phyloP scores from a whole-genome alignment of 2,888 invertebrate species.

The Lithosia quadra region DNA sequence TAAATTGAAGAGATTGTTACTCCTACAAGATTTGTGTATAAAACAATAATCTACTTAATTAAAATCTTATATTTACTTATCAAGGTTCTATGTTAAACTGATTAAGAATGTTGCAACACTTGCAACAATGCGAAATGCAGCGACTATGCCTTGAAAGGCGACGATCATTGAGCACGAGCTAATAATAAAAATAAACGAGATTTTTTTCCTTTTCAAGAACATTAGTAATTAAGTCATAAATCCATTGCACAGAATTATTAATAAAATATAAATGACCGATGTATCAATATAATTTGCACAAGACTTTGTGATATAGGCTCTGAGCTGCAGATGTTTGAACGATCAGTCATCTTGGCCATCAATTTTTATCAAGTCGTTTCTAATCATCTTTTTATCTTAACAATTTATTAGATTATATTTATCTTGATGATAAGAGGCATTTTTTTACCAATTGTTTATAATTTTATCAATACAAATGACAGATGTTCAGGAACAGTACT shows the following conservation, averaged over 20 bases:
- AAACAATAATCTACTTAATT: no score
- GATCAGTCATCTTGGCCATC: background rate
- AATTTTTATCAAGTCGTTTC: background rate
- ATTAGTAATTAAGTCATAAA: background rate
- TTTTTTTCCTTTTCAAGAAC: background rate
- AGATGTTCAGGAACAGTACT: background rate
- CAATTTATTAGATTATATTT: conserved; percentile 2
- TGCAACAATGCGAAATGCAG: background rate
- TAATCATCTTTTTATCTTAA: background rate
- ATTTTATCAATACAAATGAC: background rate
- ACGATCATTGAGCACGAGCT: background rate
- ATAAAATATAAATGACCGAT: background rate
- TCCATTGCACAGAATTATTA: background rate
- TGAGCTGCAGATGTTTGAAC: background rate
- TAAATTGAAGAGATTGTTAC: no score
- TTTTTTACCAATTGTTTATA: background rate
- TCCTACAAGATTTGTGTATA: background rate
- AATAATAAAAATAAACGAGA: background rate
- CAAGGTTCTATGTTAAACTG: no score
- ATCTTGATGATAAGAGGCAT: background rate
- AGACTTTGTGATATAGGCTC: background rate
- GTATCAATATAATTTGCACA: background rate
- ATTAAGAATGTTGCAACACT: background rate
- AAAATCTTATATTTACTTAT: no score
- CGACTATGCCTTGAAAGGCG: background rate